Evolutionary conservation across 2,888 invertebrate genomes (phyloP), one percentile per base, ranked within the genome.

Genomic region (Chaetogeoica ovagalla): DNA sequence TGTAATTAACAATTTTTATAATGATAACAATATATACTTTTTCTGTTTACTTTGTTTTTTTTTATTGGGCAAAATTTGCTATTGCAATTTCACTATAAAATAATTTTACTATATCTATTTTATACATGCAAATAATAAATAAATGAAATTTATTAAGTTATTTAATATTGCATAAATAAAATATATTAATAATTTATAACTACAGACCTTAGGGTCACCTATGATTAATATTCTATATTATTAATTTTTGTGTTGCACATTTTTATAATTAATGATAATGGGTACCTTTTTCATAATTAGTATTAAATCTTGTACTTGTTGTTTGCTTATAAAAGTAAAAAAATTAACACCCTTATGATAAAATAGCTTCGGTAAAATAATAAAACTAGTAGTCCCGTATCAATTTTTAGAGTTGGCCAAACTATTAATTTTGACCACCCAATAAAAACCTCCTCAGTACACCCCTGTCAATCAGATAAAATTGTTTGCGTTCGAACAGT

Each of bases 271-370:
- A 59, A 7, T 43, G 6, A 43, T 43, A 6, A 43, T 43, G 9
- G 6, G 9, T 43, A 43, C 9, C 43, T 8, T 43, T n/a, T n/a
- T n/a, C n/a, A 9, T 43, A 43, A 8, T 59, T n/a, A 59, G 59
- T 59, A 59, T 59, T 59, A 59, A n/a, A 37, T n/a, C 66, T 66
- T 43, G n/a, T n/a, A 66, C n/a, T 43, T 66, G 21, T 66, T 43
- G 13, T 66, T 66, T 43, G 43, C 66, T 66, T 66, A 66, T 43
- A 43, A n/a, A 66, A 66, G n/a, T 6, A 66, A 66, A 43, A 66
- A 4, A n/a, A 43, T n/a, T 66, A 43, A 66, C 19, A 17, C n/a
- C 6, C 7, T 66, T 43, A 66, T 66, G 66, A 66, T 66, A 8
- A 66, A 66, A 48, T 66, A n/a, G 43, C 13, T 66, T 23, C 19